Evolutionary conservation across 2,797 vertebrate genomes (phyloP).

Genomic region (Neosalanx taihuensis): DNA sequence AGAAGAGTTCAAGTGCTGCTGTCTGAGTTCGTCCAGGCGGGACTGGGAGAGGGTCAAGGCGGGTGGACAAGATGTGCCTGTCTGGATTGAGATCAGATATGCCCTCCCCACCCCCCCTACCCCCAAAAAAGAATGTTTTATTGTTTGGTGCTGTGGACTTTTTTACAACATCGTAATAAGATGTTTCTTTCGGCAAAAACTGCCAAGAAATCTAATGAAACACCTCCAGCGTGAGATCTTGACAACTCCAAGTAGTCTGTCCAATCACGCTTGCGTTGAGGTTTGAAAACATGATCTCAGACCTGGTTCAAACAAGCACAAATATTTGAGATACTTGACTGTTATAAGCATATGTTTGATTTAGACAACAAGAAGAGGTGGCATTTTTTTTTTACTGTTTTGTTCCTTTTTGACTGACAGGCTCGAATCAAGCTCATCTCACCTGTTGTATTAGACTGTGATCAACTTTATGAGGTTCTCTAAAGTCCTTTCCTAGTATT

Average conservation of each 20-base stretch:
- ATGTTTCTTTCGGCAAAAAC: background rate
- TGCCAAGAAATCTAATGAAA: conserved; percentile 24
- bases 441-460: background rate
- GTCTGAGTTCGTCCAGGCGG: background rate
- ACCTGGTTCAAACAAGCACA: background rate
- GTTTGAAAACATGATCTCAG: background rate
- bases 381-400: background rate
- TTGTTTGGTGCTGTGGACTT: background rate
- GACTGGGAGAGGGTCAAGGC: too few relatives aligned
- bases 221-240: conserved; percentile 11
- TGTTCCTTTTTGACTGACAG: background rate
- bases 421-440: background rate
- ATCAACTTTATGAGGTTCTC: background rate
- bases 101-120: too few relatives aligned
- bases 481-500: background rate
- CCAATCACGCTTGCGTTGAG: background rate
- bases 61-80: background rate
- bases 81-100: background rate
- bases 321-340: background rate
- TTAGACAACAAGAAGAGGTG: background rate
- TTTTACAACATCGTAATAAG: background rate
- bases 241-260: conserved; percentile 4
- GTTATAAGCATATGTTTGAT: background rate
- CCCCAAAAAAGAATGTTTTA: background rate
- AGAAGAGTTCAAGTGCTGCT: background rate